Evolutionary conservation across 2,797 vertebrate species (phyloP).

Genomic region (Neostethus bicornis): DNA sequence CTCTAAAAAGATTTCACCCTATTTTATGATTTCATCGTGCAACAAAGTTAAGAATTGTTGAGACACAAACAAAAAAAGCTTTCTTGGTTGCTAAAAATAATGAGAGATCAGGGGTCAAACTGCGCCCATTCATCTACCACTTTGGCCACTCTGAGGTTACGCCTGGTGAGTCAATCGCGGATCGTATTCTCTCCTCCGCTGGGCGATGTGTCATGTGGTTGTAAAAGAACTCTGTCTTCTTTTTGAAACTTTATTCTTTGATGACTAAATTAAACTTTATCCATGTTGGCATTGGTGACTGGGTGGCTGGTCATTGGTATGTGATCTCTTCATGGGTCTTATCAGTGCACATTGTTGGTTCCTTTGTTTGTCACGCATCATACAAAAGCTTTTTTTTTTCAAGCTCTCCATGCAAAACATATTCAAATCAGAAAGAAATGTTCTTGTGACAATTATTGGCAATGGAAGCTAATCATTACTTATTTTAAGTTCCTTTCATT

Average conservation of each 20-base stretch:
- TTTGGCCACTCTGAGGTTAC: constrained; percentile 19
- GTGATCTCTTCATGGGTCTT: background rate
- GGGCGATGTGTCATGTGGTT: constrained; percentile 43
- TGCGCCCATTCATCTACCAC: constrained; percentile 19
- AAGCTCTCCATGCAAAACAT: background rate
- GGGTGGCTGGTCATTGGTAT: background rate
- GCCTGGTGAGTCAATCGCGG: constrained; percentile 23
- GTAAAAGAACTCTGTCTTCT: constrained; percentile 21
- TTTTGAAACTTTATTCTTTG: constrained; percentile 48
- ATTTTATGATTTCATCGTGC: background rate
- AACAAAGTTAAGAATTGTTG: constrained; percentile 1
- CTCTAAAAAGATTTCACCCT: background rate
- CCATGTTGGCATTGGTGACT: constrained; percentile 8
- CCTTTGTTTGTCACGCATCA: background rate
- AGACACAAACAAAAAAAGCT: background rate
- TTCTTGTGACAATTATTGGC: too few relatives aligned
- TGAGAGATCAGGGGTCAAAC: constrained; percentile 9
- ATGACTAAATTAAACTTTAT: constrained; percentile 22
- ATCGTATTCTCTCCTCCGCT: constrained; percentile 33
- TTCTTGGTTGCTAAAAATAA: constrained; percentile 15
- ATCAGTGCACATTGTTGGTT: background rate
- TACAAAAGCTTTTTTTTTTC: background rate
- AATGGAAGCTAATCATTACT: too few relatives aligned
- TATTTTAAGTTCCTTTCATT: too few relatives aligned
- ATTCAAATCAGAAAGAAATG: constrained; percentile 2